Percentiles rank a stretch among this genome's conserved stretches.
Evolutionary conservation across 2,888 invertebrate species (phyloP).

Genomic region (Neoaliturus tenellus): DNA sequence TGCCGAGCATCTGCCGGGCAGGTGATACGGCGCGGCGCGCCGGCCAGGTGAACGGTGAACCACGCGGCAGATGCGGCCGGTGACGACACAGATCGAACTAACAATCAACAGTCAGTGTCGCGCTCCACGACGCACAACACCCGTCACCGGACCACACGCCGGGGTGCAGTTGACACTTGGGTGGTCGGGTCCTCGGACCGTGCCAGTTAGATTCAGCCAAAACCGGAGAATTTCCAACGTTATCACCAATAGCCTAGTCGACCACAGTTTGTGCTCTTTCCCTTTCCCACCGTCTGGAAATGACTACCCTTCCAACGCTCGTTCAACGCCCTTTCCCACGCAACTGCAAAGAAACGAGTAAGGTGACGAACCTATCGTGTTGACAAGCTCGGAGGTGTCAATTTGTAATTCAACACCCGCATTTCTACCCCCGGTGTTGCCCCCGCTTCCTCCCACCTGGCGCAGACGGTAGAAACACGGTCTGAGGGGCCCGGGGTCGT

Average conservation of each 20-base stretch:
- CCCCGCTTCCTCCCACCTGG: slow-evolving; percentile 12
- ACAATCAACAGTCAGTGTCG: too few relatives aligned
- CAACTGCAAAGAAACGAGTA: background rate
- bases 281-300: too few relatives aligned
- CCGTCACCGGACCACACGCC: too few relatives aligned
- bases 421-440: background rate
- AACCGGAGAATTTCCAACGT: too few relatives aligned
- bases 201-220: too few relatives aligned
- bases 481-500: background rate
- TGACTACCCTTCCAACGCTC: background rate
- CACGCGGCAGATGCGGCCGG: background rate
- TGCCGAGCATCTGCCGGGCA: slow-evolving; percentile 3
- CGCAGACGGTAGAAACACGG: background rate
- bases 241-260: too few relatives aligned
- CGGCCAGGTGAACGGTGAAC: background rate
- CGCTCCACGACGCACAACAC: too few relatives aligned
- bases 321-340: background rate
- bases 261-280: too few relatives aligned
- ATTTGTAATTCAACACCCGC: slow-evolving; percentile 11
- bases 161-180: background rate
- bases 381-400: background rate
- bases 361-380: background rate
- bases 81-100: background rate
- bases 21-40: background rate
- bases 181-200: too few relatives aligned